These are phyloP conservation scores for Scotopteryx bipunctaria DNA, from an alignment of 2,888 invertebrate species.

Conservation along the genomic window DNA sequence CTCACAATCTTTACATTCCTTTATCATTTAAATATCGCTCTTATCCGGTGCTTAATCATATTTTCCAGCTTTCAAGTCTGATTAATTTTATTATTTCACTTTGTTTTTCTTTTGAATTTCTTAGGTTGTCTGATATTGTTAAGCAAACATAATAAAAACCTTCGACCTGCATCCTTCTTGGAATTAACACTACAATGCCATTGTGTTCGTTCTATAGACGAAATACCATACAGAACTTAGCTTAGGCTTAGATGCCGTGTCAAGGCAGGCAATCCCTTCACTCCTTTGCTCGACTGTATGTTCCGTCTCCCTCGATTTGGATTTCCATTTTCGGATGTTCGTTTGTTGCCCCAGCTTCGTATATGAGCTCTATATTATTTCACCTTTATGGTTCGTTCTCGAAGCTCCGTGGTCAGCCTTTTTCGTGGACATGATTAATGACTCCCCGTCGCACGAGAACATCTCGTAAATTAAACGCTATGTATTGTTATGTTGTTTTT, in stretches of 20 bases:
- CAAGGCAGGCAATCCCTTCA: not conserved
- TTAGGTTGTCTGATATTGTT: slow-evolving; percentile 5
- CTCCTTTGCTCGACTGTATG: not conserved
- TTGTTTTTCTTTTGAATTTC: not conserved
- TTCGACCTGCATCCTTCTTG: slow-evolving; percentile 11
- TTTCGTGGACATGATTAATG: slow-evolving; percentile 35
- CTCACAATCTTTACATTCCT: slow-evolving; percentile 10
- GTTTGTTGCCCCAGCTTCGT: not conserved
- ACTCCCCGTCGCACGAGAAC: slow-evolving; percentile 21
- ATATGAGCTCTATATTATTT: slow-evolving; percentile 10
- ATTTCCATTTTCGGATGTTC: not conserved
- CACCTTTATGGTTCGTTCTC: slow-evolving; percentile 2
- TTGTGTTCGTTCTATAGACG: slow-evolving; percentile 9
- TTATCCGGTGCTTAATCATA: slow-evolving; percentile 10
- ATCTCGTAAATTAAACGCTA: slow-evolving; percentile 38
- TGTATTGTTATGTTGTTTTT: slow-evolving; percentile 27
- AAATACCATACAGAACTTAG: not conserved
- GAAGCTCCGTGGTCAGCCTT: slow-evolving; percentile 29
- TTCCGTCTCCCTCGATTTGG: not conserved
- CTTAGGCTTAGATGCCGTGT: not conserved
- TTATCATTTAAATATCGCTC: slow-evolving; percentile 21
- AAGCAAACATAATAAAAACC: slow-evolving; percentile 11
- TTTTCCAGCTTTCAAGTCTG: slow-evolving; percentile 14
- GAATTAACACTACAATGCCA: slow-evolving; percentile 18
- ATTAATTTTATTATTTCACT: slow-evolving; percentile 15